phyloP scores from a whole-genome alignment of 2,888 invertebrate species.

The Arge pagana region DNA sequence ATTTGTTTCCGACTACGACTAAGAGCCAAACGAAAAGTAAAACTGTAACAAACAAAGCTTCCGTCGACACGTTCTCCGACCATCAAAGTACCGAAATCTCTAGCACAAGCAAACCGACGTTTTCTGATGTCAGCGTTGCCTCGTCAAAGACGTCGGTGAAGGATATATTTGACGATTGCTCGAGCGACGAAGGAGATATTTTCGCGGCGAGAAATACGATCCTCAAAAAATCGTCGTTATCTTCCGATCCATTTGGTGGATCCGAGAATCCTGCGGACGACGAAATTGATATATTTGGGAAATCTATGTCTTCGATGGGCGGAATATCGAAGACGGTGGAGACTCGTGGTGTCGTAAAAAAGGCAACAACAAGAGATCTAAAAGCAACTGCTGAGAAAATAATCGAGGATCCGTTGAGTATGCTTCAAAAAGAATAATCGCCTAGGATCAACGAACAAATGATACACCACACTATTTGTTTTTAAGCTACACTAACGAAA shows the following conservation, averaged over 20 bases:
- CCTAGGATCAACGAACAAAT: no score
- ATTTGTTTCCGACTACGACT: conserved; percentile 26
- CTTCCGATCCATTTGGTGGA: conserved; percentile 36
- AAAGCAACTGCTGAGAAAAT: conserved; percentile 53
- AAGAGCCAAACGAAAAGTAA: neutral
- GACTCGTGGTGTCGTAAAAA: conserved; percentile 37
- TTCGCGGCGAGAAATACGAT: conserved; percentile 40
- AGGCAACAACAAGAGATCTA: conserved; percentile 46
- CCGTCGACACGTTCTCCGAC: conserved; percentile 10
- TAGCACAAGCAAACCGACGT: neutral
- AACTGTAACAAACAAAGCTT: neutral
- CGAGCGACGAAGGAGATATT: conserved; percentile 49
- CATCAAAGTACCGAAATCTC: conserved; percentile 4
- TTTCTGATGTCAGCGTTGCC: neutral
- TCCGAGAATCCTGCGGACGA: conserved; percentile 36
- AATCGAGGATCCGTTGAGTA: conserved; percentile 51
- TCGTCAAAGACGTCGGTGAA: conserved; percentile 28
- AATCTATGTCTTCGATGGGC: conserved; percentile 27
- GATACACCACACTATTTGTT: no score
- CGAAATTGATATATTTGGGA: conserved; percentile 42
- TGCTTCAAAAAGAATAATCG: conserved; percentile 46
- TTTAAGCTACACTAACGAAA: no score
- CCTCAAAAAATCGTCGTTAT: conserved; percentile 22
- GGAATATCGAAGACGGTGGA: conserved; percentile 21
- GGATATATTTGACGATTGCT: conserved; percentile 49